Conservation (phyloP, 2,888 invertebrate genomes). For the Linnaemya vulpina region DNA sequence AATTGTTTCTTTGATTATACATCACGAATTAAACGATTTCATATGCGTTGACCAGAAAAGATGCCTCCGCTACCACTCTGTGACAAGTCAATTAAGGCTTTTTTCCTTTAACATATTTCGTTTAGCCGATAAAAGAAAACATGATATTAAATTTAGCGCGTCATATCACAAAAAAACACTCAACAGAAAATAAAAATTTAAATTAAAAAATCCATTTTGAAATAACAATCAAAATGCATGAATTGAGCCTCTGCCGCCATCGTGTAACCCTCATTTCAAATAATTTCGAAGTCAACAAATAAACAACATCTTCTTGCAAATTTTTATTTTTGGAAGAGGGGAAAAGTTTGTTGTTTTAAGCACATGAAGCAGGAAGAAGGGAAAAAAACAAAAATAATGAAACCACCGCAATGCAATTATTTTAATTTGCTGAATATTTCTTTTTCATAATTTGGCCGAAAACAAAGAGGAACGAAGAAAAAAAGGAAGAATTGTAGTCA, state of each 20-base stretch:
- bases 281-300: conserved; percentile 7
- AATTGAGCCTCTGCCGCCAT: neutral
- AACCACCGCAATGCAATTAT: conserved; percentile 67
- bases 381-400: conserved; percentile 9
- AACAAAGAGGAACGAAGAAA: neutral
- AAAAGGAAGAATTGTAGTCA: neutral
- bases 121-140: neutral
- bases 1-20: too few relatives aligned
- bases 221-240: conserved; percentile 12
- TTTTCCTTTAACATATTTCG: neutral
- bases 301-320: conserved; percentile 5
- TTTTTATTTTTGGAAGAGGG: neutral
- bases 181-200: neutral
- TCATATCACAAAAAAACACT: neutral
- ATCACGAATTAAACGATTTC: too few relatives aligned
- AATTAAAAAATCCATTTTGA: neutral
- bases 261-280: conserved; percentile 19
- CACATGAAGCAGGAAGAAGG: conserved; percentile 4
- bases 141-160: conserved; percentile 2
- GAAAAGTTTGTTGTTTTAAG: neutral
- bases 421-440: conserved; percentile 62
- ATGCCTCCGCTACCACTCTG: too few relatives aligned
- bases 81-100: neutral
- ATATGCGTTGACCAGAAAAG: too few relatives aligned
- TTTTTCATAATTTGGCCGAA: conserved; percentile 32